Evolutionary conservation across 2,113 vertebrate species (phyloP).

Genomic region (Hirundichthys speculiger): DNA sequence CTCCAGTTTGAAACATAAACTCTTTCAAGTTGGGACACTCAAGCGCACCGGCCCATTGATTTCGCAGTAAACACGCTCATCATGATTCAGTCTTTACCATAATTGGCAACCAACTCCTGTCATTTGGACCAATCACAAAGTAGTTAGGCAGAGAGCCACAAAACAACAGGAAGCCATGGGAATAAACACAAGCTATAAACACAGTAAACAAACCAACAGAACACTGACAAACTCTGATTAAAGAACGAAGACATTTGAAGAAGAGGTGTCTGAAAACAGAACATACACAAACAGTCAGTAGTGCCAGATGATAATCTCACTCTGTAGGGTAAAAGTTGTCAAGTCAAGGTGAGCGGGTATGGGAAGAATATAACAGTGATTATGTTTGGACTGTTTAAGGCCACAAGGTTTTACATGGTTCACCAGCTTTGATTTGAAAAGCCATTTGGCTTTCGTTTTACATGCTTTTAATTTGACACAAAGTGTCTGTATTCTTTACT

Average conservation of each 20-base stretch:
- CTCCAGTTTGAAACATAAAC: constrained; percentile 9
- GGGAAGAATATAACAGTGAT: constrained; percentile 17
- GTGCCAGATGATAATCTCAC: constrained; percentile 51
- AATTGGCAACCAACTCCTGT: constrained; percentile 27
- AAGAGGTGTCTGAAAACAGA: constrained; percentile 62
- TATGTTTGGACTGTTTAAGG: constrained; percentile 22
- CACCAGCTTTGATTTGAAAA: constrained; percentile 8
- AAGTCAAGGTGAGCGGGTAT: constrained; percentile 48
- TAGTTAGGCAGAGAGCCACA: constrained; percentile 29
- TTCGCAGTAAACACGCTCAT: constrained; percentile 60
- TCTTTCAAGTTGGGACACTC: constrained; percentile 17
- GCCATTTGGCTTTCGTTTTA: constrained; percentile 33
- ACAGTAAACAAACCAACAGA: constrained; percentile 59
- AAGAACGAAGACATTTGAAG: constrained; percentile 37
- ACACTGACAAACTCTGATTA: constrained; percentile 68
- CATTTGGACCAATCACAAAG: constrained; percentile 51
- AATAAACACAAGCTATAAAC: constrained; percentile 71
- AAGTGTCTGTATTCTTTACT: background rate
- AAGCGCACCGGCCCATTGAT: constrained; percentile 47
- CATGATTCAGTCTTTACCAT: constrained; percentile 26
- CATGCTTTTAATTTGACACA: constrained; percentile 34
- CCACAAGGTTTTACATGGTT: constrained; percentile 23
- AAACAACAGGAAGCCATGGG: constrained; percentile 65
- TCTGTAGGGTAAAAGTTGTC: constrained; percentile 46
- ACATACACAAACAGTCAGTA: constrained; percentile 43